Percentiles rank a stretch among this genome's conserved stretches.
Conservation (phyloP, 2,113 vertebrate genomes). For the Suricata suricatta region DNA sequence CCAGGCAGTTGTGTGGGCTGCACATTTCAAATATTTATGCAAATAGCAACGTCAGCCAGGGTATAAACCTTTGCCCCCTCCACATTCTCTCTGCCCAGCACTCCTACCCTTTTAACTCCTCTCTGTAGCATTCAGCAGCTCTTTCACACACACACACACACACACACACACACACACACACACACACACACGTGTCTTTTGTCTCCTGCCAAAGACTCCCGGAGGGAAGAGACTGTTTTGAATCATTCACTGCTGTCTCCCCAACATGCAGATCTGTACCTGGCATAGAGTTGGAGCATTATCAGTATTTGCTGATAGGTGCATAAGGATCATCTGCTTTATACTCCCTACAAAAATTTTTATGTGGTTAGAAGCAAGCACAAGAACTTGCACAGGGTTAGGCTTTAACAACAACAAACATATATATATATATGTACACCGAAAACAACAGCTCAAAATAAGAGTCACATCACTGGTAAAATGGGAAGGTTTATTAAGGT, state of each 20-base stretch:
- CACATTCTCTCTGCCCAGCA: neutral
- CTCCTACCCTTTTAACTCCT: neutral
- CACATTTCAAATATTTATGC: neutral
- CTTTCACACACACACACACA: neutral
- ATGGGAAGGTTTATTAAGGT: conserved; percentile 71
- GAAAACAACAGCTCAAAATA: conserved; percentile 55
- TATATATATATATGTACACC: neutral
- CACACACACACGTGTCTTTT: neutral
- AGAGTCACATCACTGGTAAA: conserved; percentile 57
- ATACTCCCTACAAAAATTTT: neutral
- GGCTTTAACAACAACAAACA: neutral
- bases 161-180: neutral
- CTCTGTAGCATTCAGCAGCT: neutral
- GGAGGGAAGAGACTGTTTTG: neutral
- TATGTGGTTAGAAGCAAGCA: neutral
- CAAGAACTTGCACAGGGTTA: neutral
- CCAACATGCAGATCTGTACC: neutral
- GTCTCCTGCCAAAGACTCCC: neutral
- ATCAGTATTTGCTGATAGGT: neutral
- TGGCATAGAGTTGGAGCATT: neutral
- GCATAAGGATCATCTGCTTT: neutral
- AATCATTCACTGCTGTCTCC: neutral
- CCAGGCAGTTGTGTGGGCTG: neutral
- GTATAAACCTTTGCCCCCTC: neutral
- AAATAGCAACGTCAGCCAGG: neutral